Percentiles rank a stretch among this genome's conserved stretches.
phyloP scores from a whole-genome alignment of 2,888 invertebrate genomes.

The Gastracanthus pulcherrimus region DNA sequence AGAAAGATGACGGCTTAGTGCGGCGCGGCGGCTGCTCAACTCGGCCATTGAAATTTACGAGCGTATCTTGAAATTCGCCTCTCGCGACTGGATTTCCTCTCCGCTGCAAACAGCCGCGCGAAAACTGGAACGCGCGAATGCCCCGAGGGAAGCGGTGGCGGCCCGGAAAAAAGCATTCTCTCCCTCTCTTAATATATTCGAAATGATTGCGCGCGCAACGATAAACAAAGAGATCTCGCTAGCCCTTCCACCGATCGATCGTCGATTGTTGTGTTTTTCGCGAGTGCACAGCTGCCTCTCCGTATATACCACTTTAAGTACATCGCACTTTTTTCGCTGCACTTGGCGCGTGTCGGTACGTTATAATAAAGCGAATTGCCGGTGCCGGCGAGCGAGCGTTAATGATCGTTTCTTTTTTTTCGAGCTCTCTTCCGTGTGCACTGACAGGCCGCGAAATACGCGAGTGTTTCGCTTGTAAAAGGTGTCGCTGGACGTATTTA shows the following conservation, averaged over 20 bases:
- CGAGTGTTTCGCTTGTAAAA: not conserved
- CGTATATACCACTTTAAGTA: too few relatives aligned
- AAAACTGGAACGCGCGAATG: conserved; percentile 13
- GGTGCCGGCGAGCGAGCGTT: conserved; percentile 2
- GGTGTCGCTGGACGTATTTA: not conserved
- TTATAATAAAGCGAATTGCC: not conserved
- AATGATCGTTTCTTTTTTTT: conserved; percentile 17
- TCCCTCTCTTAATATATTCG: not conserved
- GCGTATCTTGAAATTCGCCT: conserved; percentile 22
- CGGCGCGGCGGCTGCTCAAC: not conserved
- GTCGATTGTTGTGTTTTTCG: not conserved
- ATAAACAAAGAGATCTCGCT: not conserved
- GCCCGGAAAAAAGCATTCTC: not conserved
- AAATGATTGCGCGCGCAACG: not conserved
- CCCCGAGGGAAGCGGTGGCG: not conserved
- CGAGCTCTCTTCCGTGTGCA: not conserved
- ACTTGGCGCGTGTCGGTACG: not conserved
- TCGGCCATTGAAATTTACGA: conserved; percentile 39
- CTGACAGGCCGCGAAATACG: not conserved
- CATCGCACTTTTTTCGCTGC: not conserved
- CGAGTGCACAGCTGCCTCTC: too few relatives aligned
- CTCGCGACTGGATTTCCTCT: conserved; percentile 22
- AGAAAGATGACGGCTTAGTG: not conserved
- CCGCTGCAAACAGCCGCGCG: not conserved
- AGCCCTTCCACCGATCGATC: not conserved